Evolutionary conservation across 2,113 vertebrate genomes (phyloP).

Genomic region (Empidonax traillii): DNA sequence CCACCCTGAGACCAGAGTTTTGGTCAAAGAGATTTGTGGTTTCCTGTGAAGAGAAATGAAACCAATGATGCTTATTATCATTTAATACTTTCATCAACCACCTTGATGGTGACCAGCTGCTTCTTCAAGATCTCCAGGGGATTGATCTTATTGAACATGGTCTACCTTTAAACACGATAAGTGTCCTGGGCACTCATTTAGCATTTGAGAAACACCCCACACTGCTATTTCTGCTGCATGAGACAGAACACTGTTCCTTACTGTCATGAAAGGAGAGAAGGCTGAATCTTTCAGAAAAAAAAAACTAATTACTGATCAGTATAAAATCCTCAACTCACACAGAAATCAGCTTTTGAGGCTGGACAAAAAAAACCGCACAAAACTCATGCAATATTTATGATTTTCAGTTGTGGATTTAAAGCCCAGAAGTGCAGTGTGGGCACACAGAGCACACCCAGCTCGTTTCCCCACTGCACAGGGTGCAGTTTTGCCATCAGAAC

Average conservation of each 20-base stretch:
- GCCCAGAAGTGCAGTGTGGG: neutral
- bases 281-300: neutral
- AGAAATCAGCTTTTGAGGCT: neutral
- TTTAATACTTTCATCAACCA: neutral
- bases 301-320: fast-evolving
- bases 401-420: neutral
- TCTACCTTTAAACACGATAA: neutral
- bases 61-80: fast-evolving
- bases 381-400: neutral
- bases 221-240: fast-evolving
- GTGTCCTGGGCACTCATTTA: neutral
- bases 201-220: neutral
- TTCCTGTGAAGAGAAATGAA: neutral
- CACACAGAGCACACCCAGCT: neutral
- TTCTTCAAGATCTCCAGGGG: neutral
- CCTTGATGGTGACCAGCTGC: neutral
- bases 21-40: neutral
- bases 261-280: neutral
- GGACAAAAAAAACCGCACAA: fast-evolving
- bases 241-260: neutral
- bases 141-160: fast-evolving
- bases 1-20: neutral
- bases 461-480: neutral
- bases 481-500: neutral
- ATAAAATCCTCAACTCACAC: fast-evolving